Base-by-base conservation (phyloP, 2,797 vertebrate species). In the Poecilia gillii region DNA sequence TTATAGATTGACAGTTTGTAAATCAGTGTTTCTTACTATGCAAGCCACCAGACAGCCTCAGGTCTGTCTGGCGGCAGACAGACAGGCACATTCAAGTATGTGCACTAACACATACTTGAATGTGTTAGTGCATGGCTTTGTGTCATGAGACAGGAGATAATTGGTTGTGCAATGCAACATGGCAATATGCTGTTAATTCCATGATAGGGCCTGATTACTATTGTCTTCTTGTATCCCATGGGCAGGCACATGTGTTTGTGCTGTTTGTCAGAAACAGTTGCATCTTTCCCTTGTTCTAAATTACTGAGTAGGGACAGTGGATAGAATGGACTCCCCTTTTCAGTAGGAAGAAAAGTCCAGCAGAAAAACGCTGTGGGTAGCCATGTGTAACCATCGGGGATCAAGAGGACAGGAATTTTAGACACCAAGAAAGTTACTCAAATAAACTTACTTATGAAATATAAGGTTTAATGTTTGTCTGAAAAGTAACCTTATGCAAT, bases 131-230 rank as follows among this genome's bases (percentile, higher is more conserved):
- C 76, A 25, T 59, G 83, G 74, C 76, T 81, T 78, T 91, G 85
- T 90, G 86, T 91, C 89, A 87, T 81, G 92, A 94, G 92, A 87
- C 83, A 72, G 78, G 85, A 89, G 92, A 95, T 96, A 95, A 96
- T 96, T 95, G 90, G 90, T 87, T 90, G 84, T 82, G 87, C 83
- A 87, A 76, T 87, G 88, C 84, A 93, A 95, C 81, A 82, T 51
- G 80, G 88, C 86, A 91, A 89, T 92, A 93, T 92, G 90, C 71
- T 92, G 90, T 91, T 92, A 94, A 95, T 95, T 94, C 93, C 88
- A 81, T 91, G 87, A 94, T 92, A 83, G 83, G 79, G 86, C 88
- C 91, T 94, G 88, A 95, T 96, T 96, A 93, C 90, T 93, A 94
- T 94, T 94, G 92, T 94, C 88, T 90, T 74, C 79, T 85, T 87